Conservation (phyloP, 2,888 invertebrate genomes). For the Dastarcus helophoroides region DNA sequence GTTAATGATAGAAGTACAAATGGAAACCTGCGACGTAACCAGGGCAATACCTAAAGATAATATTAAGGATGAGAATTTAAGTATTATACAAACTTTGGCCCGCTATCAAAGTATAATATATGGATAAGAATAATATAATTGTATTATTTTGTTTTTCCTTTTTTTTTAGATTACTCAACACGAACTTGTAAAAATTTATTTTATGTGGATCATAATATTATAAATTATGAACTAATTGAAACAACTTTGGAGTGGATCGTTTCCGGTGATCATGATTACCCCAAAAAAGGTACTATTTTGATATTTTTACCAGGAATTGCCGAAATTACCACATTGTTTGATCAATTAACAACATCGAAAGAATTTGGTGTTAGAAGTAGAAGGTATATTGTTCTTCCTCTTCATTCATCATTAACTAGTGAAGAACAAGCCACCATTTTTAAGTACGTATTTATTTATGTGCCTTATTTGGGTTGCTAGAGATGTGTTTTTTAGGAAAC, state of each 20-base stretch:
- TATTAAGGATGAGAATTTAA: constrained; percentile 60
- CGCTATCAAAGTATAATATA: constrained; percentile 56
- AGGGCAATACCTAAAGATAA: constrained; percentile 46
- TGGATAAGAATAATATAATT: no score
- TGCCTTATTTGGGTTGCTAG: no score
- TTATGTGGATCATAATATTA: constrained; percentile 64
- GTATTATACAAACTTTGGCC: constrained; percentile 52
- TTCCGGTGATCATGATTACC: constrained; percentile 55
- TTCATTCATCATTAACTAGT: constrained; percentile 76
- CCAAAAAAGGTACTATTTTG: constrained; percentile 61
- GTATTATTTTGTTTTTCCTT: no score
- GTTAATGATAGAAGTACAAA: no score
- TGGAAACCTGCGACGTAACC: constrained; percentile 53
- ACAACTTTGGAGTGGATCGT: constrained; percentile 58
- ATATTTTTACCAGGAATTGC: constrained; percentile 70
- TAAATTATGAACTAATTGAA: constrained; percentile 68
- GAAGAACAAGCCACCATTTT: constrained; percentile 73
- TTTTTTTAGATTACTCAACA: constrained; percentile 10
- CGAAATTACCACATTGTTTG: constrained; percentile 63
- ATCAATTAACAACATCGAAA: constrained; percentile 52
- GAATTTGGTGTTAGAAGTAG: constrained; percentile 52
- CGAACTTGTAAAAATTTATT: constrained; percentile 62
- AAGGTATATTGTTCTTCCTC: constrained; percentile 62
- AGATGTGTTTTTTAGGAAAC: no score
- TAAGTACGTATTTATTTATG: constrained; percentile 32